A percentile compares a stretch with the other conserved stretches of the same genome.
phyloP scores from a whole-genome alignment of 2,113 vertebrate genomes.

The Laterallus jamaicensis region DNA sequence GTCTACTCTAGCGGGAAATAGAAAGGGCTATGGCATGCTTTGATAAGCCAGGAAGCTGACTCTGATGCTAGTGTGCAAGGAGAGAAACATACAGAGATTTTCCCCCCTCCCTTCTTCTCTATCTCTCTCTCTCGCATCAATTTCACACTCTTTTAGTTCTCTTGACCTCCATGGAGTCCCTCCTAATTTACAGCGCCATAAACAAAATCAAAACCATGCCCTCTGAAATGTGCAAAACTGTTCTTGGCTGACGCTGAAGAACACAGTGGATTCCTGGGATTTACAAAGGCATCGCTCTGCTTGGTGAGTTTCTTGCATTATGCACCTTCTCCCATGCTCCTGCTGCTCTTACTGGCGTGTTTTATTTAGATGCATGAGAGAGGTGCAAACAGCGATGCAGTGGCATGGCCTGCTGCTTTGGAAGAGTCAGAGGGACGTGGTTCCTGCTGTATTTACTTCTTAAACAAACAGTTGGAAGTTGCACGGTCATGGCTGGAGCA shows the following conservation, averaged over 20 bases:
- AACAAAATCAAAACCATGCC: background rate
- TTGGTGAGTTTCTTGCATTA: background rate
- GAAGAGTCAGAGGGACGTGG: background rate
- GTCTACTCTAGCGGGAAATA: background rate
- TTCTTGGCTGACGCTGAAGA: background rate
- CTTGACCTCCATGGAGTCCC: background rate
- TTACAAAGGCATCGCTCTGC: background rate
- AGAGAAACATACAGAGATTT: background rate
- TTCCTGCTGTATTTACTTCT: background rate
- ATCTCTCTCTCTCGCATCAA: background rate
- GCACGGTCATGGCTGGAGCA: background rate
- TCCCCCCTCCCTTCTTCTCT: background rate
- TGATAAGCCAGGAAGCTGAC: constrained; percentile 2
- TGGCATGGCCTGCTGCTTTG: background rate
- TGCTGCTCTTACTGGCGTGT: background rate
- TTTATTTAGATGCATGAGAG: background rate
- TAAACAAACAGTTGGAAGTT: background rate
- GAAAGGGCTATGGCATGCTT: constrained; percentile 11
- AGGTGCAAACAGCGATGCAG: background rate
- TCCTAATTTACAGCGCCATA: background rate
- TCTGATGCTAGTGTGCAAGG: background rate
- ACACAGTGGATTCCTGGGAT: fast-evolving
- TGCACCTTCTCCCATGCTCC: background rate
- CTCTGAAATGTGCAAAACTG: background rate
- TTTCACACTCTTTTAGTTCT: constrained; percentile 44